Evolutionary conservation across 2,113 vertebrate species (phyloP).

Genomic region (Macaca fascicularis): DNA sequence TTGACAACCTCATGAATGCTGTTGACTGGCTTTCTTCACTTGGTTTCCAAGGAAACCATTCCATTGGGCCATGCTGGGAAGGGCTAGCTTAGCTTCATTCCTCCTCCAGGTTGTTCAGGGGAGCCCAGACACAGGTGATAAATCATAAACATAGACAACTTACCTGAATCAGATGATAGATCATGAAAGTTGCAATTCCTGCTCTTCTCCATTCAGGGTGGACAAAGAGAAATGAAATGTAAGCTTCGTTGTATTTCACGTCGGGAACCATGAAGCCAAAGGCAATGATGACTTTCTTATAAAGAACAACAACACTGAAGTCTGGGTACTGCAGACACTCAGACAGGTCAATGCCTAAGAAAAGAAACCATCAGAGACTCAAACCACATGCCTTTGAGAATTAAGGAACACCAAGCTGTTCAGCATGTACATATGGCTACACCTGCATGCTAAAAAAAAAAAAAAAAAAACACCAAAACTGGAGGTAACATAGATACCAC

Average conservation of each 20-base stretch:
- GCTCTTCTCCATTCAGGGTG: conserved; percentile 98
- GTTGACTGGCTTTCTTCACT: not conserved
- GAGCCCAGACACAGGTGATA: not conserved
- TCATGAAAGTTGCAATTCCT: conserved; percentile 98
- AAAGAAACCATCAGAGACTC: conserved; percentile 17
- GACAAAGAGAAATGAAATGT: conserved; percentile 97
- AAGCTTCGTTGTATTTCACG: conserved; percentile 98
- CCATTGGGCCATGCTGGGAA: fast-evolving
- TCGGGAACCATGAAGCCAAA: conserved; percentile 99
- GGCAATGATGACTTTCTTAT: conserved; percentile 96
- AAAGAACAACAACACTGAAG: conserved; percentile 98
- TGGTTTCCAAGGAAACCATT: not conserved
- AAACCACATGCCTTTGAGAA: not conserved
- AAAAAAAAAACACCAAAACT: not conserved
- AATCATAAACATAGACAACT: not conserved
- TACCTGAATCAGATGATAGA: conserved; percentile 99
- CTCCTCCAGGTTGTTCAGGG: not conserved
- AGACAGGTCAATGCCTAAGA: conserved; percentile 94
- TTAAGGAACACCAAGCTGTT: not conserved
- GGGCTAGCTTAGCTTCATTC: not conserved
- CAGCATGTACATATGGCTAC: conserved; percentile 8
- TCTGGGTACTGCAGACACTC: conserved; percentile 99
- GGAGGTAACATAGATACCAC: conserved; percentile 26
- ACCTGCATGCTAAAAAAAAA: conserved; percentile 21
- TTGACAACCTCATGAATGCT: not conserved